A percentile compares a stretch with the other conserved stretches of the same genome.
These are phyloP conservation scores for Tetragnatha montana DNA, from an alignment of 2,888 invertebrate species.

Conservation along the genomic window DNA sequence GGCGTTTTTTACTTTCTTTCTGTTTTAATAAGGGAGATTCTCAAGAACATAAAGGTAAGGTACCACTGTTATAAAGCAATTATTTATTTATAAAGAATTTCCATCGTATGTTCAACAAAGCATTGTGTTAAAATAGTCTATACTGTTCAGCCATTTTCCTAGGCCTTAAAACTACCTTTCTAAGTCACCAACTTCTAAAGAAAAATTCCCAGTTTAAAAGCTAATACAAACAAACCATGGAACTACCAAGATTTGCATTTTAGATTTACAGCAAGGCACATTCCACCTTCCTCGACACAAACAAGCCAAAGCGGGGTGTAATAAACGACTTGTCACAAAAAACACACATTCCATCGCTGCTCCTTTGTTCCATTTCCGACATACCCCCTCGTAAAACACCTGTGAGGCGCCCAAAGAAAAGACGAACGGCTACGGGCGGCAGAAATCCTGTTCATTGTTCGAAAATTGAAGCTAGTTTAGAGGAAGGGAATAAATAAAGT, in stretches of 20 bases:
- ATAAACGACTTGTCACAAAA: background rate
- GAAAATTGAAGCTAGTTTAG: conserved; percentile 52
- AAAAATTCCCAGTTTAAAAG: too few relatives aligned
- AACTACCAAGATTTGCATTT: background rate
- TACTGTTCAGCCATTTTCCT: too few relatives aligned
- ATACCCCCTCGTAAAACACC: conserved; percentile 13
- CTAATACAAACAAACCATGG: background rate
- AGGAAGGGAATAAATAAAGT: conserved; percentile 48
- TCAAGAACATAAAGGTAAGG: too few relatives aligned
- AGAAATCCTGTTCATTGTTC: conserved; percentile 51
- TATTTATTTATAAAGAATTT: too few relatives aligned
- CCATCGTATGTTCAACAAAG: too few relatives aligned
- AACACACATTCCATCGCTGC: background rate
- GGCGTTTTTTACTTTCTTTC: too few relatives aligned
- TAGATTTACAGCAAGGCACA: background rate
- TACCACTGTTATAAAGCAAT: too few relatives aligned
- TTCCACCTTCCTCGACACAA: background rate
- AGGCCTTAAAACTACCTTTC: too few relatives aligned
- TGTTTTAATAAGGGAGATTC: too few relatives aligned
- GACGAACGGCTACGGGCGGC: conserved; percentile 2
- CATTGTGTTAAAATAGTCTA: too few relatives aligned
- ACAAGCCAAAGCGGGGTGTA: background rate
- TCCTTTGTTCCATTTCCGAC: background rate
- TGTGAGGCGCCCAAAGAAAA: background rate
- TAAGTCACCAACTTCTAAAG: too few relatives aligned